Evolutionary conservation across 2,797 vertebrate genomes (phyloP).

Genomic region (Amniataba percoides): DNA sequence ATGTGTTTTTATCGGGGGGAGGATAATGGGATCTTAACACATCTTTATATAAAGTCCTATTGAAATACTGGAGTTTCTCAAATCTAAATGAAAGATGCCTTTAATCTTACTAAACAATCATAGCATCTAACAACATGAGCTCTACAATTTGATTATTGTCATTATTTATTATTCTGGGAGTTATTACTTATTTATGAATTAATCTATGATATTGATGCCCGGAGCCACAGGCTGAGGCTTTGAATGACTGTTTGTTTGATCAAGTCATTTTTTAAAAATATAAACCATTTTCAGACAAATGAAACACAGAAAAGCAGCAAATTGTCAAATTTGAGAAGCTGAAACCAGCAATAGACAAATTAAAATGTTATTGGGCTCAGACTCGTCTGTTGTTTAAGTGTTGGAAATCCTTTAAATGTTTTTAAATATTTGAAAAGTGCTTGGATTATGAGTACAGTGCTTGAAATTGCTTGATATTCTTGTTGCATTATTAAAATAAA

Average conservation of each 20-base stretch:
- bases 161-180: too few relatives aligned
- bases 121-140: neutral
- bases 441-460: too few relatives aligned
- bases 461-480: too few relatives aligned
- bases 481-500: too few relatives aligned
- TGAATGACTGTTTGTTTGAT: neutral
- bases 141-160: neutral
- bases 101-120: neutral
- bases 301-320: neutral
- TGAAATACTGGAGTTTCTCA: neutral
- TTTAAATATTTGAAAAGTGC: too few relatives aligned
- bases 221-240: neutral
- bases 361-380: neutral
- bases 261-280: too few relatives aligned
- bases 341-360: neutral
- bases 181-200: neutral
- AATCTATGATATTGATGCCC: neutral
- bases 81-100: neutral
- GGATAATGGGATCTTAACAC: too few relatives aligned
- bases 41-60: neutral
- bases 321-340: neutral
- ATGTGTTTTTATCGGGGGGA: neutral
- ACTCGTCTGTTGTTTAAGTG: too few relatives aligned
- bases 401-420: too few relatives aligned
- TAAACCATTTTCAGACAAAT: too few relatives aligned